A percentile compares a stretch with the other conserved stretches of the same genome.
These are phyloP conservation scores for Blennius ocellaris DNA, from an alignment of 2,113 vertebrate genomes.

Conservation along the genomic window DNA sequence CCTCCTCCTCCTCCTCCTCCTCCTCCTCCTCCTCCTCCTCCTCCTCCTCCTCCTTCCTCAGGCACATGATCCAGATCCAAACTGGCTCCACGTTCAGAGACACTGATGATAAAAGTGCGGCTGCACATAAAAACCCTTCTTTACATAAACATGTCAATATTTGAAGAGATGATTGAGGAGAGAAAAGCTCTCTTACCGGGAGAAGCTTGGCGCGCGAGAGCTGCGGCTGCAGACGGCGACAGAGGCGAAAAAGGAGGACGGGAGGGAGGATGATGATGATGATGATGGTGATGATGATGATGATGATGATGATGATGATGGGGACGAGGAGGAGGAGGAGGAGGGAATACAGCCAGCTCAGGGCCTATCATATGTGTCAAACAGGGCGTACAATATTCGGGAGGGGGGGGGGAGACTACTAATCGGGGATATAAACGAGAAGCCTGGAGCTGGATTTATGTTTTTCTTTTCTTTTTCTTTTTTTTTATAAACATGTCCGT, in stretches of 20 bases:
- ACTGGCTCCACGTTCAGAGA: conserved; percentile 9
- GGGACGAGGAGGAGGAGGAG: conserved; percentile 45
- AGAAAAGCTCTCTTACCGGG: conserved; percentile 44
- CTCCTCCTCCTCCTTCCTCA: background rate
- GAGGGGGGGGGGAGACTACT: no score
- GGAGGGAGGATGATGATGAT: conserved; percentile 12
- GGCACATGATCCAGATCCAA: conserved; percentile 16
- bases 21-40: no score
- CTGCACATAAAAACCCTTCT: background rate
- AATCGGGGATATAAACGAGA: conserved; percentile 18
- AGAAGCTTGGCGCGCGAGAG: conserved; percentile 45
- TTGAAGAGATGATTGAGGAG: background rate
- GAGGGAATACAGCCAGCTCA: conserved; percentile 47
- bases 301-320: conserved; percentile 26
- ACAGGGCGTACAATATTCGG: conserved; percentile 42
- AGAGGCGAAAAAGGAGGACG: conserved; percentile 22
- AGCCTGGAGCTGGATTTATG: conserved; percentile 6
- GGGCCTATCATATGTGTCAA: conserved; percentile 69
- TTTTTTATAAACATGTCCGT: background rate
- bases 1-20: background rate
- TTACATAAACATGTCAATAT: background rate
- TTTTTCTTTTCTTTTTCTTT: background rate
- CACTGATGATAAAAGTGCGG: background rate
- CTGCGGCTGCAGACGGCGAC: conserved; percentile 46
- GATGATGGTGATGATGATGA: conserved; percentile 22